phyloP scores from a whole-genome alignment of 1,140 invertebrate genomes.

The Triops cancriformis region DNA sequence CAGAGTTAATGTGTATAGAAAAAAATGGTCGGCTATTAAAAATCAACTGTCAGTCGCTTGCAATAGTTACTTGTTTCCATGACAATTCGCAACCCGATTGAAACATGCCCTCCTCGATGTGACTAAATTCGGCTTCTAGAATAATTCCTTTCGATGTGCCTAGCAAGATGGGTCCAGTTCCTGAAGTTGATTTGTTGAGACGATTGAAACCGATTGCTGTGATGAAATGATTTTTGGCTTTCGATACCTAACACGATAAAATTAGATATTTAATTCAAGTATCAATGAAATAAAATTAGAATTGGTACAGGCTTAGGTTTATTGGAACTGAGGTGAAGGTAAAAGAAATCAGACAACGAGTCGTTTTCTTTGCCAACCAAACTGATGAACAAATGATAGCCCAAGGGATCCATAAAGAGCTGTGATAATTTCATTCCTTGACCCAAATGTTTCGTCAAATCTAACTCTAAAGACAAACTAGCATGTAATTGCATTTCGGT shows the following conservation, averaged over 20 bases:
- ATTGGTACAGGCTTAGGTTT: constrained; percentile 52
- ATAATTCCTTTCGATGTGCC: constrained; percentile 86
- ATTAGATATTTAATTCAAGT: constrained; percentile 19
- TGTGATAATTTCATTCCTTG: constrained; percentile 54
- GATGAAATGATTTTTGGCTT: constrained; percentile 72
- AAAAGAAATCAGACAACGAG: constrained; percentile 62
- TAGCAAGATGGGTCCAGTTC: constrained; percentile 65
- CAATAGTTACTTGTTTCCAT: constrained; percentile 65
- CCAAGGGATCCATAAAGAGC: constrained; percentile 77
- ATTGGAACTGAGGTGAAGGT: constrained; percentile 56
- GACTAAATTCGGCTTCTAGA: constrained; percentile 76
- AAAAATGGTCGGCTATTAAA: no score
- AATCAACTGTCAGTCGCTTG: no score
- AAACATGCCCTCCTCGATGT: constrained; percentile 72
- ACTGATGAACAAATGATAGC: constrained; percentile 70
- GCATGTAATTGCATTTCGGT: constrained; percentile 23
- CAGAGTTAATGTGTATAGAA: no score
- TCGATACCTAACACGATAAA: constrained; percentile 41
- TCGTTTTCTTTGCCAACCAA: constrained; percentile 55
- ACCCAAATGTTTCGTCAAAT: constrained; percentile 39
- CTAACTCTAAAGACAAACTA: constrained; percentile 37
- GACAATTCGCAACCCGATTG: constrained; percentile 67
- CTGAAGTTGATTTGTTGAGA: constrained; percentile 51
- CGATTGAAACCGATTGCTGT: constrained; percentile 86
- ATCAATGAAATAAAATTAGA: constrained; percentile 34